Percentiles rank a stretch among this genome's conserved stretches.
These are phyloP conservation scores for Cryptus armator DNA, from an alignment of 2,888 invertebrate genomes.

Conservation along the genomic window DNA sequence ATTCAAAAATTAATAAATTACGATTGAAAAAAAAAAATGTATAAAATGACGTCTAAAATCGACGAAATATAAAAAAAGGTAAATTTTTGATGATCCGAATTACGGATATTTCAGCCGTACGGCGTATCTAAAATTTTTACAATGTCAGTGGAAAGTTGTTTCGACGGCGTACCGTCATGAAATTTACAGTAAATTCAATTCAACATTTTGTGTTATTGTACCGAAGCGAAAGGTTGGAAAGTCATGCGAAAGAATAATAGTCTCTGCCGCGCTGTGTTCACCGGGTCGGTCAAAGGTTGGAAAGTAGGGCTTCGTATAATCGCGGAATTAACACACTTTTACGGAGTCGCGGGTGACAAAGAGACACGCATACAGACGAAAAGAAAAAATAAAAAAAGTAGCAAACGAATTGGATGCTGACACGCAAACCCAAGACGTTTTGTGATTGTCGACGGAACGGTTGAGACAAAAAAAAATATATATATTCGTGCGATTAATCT, in stretches of 20 bases:
- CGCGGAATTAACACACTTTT: slow-evolving; percentile 80
- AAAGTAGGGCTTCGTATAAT: slow-evolving; percentile 81
- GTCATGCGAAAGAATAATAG: slow-evolving; percentile 43
- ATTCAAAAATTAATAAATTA: too few species aligned
- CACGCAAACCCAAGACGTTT: not conserved
- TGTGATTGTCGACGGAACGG: not conserved
- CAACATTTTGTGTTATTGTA: slow-evolving; percentile 21
- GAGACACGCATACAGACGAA: slow-evolving; percentile 2
- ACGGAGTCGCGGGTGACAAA: slow-evolving; percentile 70
- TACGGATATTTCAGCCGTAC: not conserved
- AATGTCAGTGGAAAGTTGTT: not conserved
- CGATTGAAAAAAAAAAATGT: too few species aligned
- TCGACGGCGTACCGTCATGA: not conserved
- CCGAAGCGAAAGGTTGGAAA: slow-evolving; percentile 12
- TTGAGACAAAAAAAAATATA: not conserved
- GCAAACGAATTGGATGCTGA: not conserved
- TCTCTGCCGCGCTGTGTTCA: slow-evolving; percentile 12
- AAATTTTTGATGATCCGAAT: too few species aligned
- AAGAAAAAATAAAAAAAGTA: not conserved
- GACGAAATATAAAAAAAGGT: too few species aligned
- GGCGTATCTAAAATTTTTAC: not conserved
- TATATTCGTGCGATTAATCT: not conserved
- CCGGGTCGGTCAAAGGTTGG: slow-evolving; percentile 78
- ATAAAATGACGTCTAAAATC: too few species aligned
- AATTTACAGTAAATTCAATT: slow-evolving; percentile 7